These are phyloP conservation scores for Sinhomidia bicolor DNA, from an alignment of 2,888 invertebrate species.

Conservation along the genomic window DNA sequence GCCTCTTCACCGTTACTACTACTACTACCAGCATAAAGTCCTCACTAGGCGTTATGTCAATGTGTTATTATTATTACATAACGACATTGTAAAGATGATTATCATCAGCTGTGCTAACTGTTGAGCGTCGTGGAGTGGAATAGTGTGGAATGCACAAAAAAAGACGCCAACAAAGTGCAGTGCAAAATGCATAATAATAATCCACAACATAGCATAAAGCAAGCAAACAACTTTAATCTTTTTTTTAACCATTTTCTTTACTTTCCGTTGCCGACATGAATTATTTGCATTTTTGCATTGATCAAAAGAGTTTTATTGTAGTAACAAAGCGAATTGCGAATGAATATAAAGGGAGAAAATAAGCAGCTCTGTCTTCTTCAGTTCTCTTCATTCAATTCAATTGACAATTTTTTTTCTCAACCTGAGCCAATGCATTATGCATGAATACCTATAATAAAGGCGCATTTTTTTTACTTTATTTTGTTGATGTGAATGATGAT, in stretches of 20 bases:
- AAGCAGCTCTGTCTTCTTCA: too few species aligned
- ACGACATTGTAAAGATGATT: too few species aligned
- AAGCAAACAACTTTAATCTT: background rate
- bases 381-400: constrained; percentile 18
- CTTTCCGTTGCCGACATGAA: background rate
- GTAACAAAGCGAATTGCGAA: constrained; percentile 31
- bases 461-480: constrained; percentile 8
- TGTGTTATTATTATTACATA: too few species aligned
- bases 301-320: constrained; percentile 3
- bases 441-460: constrained; percentile 17
- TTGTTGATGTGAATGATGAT: background rate
- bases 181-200: too few species aligned
- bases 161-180: too few species aligned
- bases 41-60: too few species aligned
- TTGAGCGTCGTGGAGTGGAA: too few species aligned
- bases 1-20: too few species aligned
- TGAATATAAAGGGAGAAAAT: constrained; percentile 22
- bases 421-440: constrained; percentile 25
- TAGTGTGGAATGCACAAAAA: too few species aligned
- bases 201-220: background rate
- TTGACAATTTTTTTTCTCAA: constrained; percentile 14
- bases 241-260: background rate
- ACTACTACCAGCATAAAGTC: too few species aligned
- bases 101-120: too few species aligned
- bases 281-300: constrained; percentile 29